Base-by-base conservation (phyloP, 2,113 vertebrate genomes). In the Bungarus multicinctus region DNA sequence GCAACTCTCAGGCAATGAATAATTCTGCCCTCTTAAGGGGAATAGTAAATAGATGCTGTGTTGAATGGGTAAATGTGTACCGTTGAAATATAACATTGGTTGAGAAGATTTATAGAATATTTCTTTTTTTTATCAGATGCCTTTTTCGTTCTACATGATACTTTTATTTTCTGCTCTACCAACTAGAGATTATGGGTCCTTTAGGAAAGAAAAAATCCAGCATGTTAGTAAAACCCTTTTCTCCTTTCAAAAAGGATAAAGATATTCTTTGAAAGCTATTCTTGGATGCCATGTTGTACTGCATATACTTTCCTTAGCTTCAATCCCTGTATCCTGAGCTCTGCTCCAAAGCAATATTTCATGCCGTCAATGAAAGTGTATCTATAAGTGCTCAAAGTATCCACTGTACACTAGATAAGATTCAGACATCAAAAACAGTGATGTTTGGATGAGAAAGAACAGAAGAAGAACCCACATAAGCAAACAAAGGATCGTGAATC, bases 291-390 rank as follows among this genome's bases (percentile, higher is more conserved):
- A 52, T 88, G 64, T 69, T 52, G 18, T 39, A 52, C 43, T 25
- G 45, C 23, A 34, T 87, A 57, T 23, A 92, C 94, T 22, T 95
- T 92, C 57, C 93, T 94, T 85, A 89, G 92, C 2, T 18, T 52
- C 30, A 0, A 93, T 69, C 53, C 47, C 69, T n/a, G n/a, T 92
- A 39, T 69, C 92, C 60, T 39, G 45, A 50, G 91, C 39, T 94
- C 93, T 94, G 30, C 92, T 88, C 90, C 43, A 92, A 92, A 93
- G 12, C 87, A 92, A 54, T 52, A 9, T 90, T 87, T 94, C 87
- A 94, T 87, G 90, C 91, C 60, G 53, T 87, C 94, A 93, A 93
- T 88, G 34, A 93, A 91, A 88, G 92, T 96, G 93, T 95, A 93
- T 60, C 58, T 89, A 90, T 94, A 94, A 64, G 22, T 87, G 53